Base-by-base conservation (phyloP, 1,140 invertebrate species). In the Drosophila biarmipes region DNA sequence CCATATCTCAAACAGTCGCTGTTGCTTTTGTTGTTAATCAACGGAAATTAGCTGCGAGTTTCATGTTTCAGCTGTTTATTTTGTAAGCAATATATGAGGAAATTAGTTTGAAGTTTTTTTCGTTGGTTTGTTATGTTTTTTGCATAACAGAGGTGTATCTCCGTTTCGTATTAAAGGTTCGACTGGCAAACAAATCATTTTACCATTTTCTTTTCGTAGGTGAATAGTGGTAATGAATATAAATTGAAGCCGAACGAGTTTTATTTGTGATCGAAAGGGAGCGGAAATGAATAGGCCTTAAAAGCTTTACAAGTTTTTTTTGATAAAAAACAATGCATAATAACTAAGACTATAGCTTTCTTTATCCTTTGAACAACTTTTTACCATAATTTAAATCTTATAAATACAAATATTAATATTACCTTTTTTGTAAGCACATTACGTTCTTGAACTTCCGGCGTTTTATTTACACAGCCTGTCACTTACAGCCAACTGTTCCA, bases 31-130 rank as follows among this genome's bases (percentile, higher is more conserved):
- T 37, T 61, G 57, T 38, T 74, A 55, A 66, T 78, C 56, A 80
- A 86, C 81, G 81, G 81, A 86, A 85, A 85, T 73, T 69, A 74
- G 54, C 52, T 49, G 63, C 17, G 31, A 56, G 76, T 77, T 84
- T 75, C 53, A 62, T 72, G 48, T 59, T 62, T 48, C 37, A 61
- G 10, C 35, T 57, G 53, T 71, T 58, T 71, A 48, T 71, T 58
- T 72, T 69, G 66, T 67, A 69, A 43, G 53, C 10, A 40, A 78
- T 72, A 72, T 62, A 76, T 78, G 57, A 84, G 80, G 80, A 84
- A 84, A 85, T 79, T 75, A 54, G 79, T 34, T 64, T 82, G 42
- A 56, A 56, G 24, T 42, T 35, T 29, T 45, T 29, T 56, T 43
- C 0, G n/a, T 63, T n/a, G 19, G 8, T 27, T 45, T 24, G 15